These are phyloP conservation scores for Pandemis heparana DNA, from an alignment of 2,888 invertebrate species.

Conservation along the genomic window DNA sequence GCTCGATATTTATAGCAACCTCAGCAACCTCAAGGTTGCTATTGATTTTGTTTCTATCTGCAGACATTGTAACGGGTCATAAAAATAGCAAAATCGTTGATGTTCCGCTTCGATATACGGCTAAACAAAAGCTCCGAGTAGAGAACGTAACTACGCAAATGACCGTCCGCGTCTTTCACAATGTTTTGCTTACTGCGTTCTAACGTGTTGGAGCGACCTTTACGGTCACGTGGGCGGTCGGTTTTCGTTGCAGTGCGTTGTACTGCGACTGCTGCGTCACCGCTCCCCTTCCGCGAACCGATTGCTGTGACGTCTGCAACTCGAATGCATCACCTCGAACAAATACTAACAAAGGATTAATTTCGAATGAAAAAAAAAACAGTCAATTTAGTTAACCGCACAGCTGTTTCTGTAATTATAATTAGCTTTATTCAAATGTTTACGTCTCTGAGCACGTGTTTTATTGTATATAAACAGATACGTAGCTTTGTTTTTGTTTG, in stretches of 20 bases:
- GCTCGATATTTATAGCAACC: constrained; percentile 24
- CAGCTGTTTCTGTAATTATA: constrained; percentile 30
- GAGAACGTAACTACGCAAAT: constrained; percentile 40
- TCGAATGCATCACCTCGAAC: neutral
- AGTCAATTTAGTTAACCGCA: constrained; percentile 1
- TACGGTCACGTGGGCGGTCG: constrained; percentile 58
- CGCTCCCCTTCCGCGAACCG: constrained; percentile 45
- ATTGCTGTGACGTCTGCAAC: constrained; percentile 39
- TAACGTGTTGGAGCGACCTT: constrained; percentile 57
- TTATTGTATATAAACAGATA: constrained; percentile 17
- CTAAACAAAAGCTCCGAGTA: constrained; percentile 24
- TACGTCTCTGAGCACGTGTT: constrained; percentile 11
- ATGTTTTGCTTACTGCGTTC: constrained; percentile 47
- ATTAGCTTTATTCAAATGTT: constrained; percentile 27
- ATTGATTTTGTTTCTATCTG: constrained; percentile 28
- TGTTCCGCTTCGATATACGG: constrained; percentile 14
- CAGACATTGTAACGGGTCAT: constrained; percentile 14
- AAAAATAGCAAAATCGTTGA: constrained; percentile 29
- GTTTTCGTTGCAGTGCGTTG: constrained; percentile 61
- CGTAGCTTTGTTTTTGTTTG: constrained; percentile 13
- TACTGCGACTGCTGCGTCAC: constrained; percentile 54
- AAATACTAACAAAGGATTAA: constrained; percentile 1
- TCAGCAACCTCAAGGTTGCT: constrained; percentile 15
- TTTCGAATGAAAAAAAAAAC: neutral
- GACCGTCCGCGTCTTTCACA: constrained; percentile 44